A percentile compares a stretch with the other conserved stretches of the same genome.
Conservation (phyloP, 2,888 invertebrate genomes). For the Perizoma affinitatum region DNA sequence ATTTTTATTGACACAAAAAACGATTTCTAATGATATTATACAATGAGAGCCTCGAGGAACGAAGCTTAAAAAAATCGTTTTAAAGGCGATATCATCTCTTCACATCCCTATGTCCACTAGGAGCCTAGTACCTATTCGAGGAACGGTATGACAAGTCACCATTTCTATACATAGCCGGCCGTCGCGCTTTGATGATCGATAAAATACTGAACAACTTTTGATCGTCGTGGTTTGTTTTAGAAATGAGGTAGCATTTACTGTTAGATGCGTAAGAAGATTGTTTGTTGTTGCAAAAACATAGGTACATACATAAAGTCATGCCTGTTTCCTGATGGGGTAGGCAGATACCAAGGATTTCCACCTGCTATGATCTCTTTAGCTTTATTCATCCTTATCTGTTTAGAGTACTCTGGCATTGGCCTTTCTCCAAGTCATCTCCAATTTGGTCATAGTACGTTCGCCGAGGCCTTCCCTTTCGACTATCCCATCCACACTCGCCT, state of each 20-base stretch:
- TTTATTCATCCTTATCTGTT: too few species aligned
- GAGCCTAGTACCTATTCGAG: constrained; percentile 26
- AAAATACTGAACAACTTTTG: constrained; percentile 34
- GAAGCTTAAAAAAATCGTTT: not conserved
- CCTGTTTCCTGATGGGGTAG: too few species aligned
- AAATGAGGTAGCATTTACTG: constrained; percentile 27
- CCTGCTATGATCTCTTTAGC: not conserved
- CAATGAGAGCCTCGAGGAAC: too few species aligned
- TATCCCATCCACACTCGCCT: too few species aligned
- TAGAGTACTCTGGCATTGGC: too few species aligned
- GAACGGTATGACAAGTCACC: constrained; percentile 30
- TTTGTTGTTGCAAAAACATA: not conserved
- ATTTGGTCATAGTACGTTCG: too few species aligned
- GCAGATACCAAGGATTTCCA: too few species aligned
- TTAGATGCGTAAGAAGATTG: constrained; percentile 12
- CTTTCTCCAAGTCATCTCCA: too few species aligned
- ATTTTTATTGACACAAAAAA: too few species aligned
- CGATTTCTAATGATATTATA: too few species aligned
- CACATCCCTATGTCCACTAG: constrained; percentile 31
- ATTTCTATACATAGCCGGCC: constrained; percentile 38
- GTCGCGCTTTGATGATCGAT: constrained; percentile 28
- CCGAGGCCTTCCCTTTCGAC: too few species aligned
- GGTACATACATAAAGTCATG: not conserved
- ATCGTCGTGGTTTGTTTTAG: constrained; percentile 33
- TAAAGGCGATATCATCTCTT: too few species aligned